These are phyloP conservation scores for Bubo scandiacus DNA, from an alignment of 2,113 vertebrate species.

Conservation along the genomic window DNA sequence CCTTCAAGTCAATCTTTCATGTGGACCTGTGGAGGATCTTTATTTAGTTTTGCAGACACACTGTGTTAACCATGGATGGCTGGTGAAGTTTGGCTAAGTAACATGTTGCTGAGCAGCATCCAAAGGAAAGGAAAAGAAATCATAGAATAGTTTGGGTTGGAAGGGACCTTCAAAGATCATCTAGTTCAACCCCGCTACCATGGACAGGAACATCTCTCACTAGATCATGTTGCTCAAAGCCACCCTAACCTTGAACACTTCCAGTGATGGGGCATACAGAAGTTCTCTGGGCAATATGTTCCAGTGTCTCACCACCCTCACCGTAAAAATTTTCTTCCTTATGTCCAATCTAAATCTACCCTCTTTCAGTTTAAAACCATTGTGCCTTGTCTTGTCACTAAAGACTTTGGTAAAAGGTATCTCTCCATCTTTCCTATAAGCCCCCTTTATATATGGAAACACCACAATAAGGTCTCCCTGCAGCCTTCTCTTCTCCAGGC, in stretches of 20 bases:
- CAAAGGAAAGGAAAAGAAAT: background rate
- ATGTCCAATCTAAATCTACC: background rate
- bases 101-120: background rate
- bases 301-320: background rate
- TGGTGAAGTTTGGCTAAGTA: background rate
- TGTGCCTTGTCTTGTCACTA: background rate
- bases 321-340: background rate
- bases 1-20: background rate
- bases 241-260: background rate
- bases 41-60: background rate
- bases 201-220: background rate
- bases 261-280: background rate
- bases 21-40: background rate
- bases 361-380: background rate
- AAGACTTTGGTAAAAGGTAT: background rate
- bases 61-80: background rate
- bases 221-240: background rate
- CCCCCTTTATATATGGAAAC: background rate
- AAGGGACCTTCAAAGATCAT: background rate
- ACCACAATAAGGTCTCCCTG: background rate
- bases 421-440: background rate
- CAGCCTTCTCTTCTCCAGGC: background rate
- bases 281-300: background rate
- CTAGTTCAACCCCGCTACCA: background rate
- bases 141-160: background rate